Evolutionary conservation across 1,140 invertebrate genomes (phyloP).

Genomic region (Drosophila rufa): DNA sequence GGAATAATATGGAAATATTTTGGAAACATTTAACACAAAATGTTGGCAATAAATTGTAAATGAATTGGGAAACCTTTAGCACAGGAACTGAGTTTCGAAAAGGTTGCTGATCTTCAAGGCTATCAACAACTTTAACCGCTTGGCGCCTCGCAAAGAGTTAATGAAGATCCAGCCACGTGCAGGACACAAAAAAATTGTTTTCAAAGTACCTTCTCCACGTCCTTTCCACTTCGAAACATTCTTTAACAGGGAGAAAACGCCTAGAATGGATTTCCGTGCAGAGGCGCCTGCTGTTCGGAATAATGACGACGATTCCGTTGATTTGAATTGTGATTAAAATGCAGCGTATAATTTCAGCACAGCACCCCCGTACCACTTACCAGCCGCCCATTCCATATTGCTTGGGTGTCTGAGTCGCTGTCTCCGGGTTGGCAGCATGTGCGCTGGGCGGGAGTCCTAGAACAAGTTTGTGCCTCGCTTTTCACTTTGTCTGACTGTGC

Average conservation of each 20-base stretch:
- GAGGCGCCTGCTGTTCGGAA: constrained; percentile 62
- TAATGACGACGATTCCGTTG: constrained; percentile 80
- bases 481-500: constrained; percentile 73
- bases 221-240: constrained; percentile 19
- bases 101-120: background rate
- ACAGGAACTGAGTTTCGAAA: background rate
- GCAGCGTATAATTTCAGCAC: constrained; percentile 78
- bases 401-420: constrained; percentile 34
- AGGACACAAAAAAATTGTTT: constrained; percentile 12
- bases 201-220: constrained; percentile 6
- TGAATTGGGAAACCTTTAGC: background rate
- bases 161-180: constrained; percentile 7
- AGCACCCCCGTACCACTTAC: background rate
- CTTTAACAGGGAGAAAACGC: constrained; percentile 36
- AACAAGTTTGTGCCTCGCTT: constrained; percentile 68
- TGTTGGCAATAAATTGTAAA: constrained; percentile 2
- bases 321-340: constrained; percentile 85
- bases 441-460: constrained; percentile 37
- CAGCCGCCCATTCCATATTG: background rate
- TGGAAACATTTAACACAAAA: too few species aligned
- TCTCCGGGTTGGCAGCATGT: constrained; percentile 58
- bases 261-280: constrained; percentile 26
- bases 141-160: background rate
- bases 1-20: too few species aligned
- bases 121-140: constrained; percentile 1